phyloP scores from a whole-genome alignment of 2,113 vertebrate genomes.

The Dromiciops gliroides region DNA sequence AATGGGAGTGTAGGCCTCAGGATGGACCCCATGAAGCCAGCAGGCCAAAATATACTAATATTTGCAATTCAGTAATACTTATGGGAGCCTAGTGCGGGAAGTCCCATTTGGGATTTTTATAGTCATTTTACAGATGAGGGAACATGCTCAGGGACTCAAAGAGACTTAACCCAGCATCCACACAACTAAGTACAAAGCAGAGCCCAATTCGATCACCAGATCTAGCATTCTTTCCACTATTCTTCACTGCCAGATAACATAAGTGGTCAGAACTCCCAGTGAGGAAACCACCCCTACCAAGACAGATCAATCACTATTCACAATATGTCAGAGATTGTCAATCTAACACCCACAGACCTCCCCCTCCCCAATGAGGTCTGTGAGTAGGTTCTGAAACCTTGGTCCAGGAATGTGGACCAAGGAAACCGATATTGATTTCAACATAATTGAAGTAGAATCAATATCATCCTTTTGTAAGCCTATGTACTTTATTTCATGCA shows the following conservation, averaged over 20 bases:
- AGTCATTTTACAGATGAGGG: not conserved
- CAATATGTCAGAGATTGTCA: not conserved
- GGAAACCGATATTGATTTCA: not conserved
- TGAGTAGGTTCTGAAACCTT: no score
- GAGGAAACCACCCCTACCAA: not conserved
- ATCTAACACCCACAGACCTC: not conserved
- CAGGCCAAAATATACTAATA: not conserved
- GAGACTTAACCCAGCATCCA: not conserved
- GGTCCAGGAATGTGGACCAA: not conserved
- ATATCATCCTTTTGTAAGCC: not conserved
- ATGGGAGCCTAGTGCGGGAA: not conserved
- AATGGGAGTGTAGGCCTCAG: not conserved
- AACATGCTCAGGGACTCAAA: not conserved
- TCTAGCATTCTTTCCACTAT: not conserved
- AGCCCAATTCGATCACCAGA: no score
- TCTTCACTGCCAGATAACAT: not conserved
- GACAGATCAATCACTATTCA: not conserved
- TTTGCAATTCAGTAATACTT: not conserved
- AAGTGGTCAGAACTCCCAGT: not conserved
- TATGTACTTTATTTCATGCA: not conserved
- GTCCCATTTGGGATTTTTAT: not conserved
- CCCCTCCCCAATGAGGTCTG: not conserved
- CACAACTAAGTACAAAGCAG: not conserved
- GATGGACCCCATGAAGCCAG: not conserved
- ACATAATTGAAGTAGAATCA: not conserved